Evolutionary conservation across 2,113 vertebrate species (phyloP).

Genomic region (Neodon shergylaensis): DNA sequence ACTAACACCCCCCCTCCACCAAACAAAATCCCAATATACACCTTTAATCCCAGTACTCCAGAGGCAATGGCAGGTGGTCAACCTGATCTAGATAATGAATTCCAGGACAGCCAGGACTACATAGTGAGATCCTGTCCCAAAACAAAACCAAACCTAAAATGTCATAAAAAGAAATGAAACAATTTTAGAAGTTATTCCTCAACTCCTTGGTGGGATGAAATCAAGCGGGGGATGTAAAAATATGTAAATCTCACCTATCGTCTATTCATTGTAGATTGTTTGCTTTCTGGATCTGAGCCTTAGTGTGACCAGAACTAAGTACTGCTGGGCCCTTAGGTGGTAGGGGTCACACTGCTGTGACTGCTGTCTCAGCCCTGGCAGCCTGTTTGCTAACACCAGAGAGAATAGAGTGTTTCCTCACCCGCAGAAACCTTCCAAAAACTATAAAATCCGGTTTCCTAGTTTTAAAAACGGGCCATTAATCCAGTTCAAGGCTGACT

Average conservation of each 20-base stretch:
- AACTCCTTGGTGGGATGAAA: not conserved
- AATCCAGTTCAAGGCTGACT: not conserved
- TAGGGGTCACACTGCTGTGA: not conserved
- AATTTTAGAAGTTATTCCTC: not conserved
- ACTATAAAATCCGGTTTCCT: not conserved
- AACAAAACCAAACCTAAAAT: not conserved
- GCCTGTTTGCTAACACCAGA: not conserved
- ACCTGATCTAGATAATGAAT: not conserved
- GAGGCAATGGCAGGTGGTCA: not conserved
- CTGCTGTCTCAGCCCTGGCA: not conserved
- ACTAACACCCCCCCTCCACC: too few relatives aligned
- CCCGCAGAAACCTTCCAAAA: slow-evolving; percentile 28
- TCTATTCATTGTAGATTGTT: slow-evolving; percentile 12
- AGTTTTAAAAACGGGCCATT: not conserved
- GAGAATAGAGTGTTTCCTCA: slow-evolving; percentile 10
- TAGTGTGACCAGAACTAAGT: not conserved
- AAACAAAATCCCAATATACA: not conserved
- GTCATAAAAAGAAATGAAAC: not conserved
- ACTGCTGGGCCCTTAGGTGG: not conserved
- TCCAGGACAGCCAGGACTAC: not conserved
- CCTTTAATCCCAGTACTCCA: not conserved
- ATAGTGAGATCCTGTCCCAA: not conserved
- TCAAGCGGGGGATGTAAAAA: slow-evolving; percentile 1
- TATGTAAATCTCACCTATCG: slow-evolving; percentile 14
- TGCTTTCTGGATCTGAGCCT: not conserved